These are phyloP conservation scores for Vidua chalybeata DNA, from an alignment of 2,113 vertebrate species.

Conservation along the genomic window DNA sequence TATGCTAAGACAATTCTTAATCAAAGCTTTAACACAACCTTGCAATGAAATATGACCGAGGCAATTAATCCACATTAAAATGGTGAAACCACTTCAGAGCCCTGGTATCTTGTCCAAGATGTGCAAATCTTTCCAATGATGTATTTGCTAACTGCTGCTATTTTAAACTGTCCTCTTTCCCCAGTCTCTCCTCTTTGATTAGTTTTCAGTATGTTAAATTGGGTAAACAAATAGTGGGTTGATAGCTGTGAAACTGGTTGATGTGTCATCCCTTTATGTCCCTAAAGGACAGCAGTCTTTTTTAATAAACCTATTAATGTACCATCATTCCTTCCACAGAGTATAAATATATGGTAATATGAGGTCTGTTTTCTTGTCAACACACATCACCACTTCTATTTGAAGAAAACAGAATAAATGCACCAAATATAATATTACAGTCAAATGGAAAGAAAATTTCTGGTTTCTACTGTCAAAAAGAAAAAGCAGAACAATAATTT, in stretches of 20 bases:
- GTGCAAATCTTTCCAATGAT: neutral
- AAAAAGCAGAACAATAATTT: constrained; percentile 64
- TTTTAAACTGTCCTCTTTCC: neutral
- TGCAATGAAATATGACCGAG: neutral
- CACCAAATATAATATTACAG: constrained; percentile 72
- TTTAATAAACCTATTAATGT: constrained; percentile 61
- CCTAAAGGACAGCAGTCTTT: constrained; percentile 22
- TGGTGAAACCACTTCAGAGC: neutral
- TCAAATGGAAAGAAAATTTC: constrained; percentile 70
- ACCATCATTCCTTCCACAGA: constrained; percentile 37
- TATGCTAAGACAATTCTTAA: neutral
- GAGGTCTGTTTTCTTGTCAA: constrained; percentile 75
- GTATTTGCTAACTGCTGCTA: neutral
- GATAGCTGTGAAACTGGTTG: constrained; percentile 7
- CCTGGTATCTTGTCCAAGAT: neutral
- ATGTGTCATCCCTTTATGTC: constrained; percentile 34
- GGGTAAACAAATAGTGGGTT: constrained; percentile 26
- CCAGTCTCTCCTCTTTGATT: constrained; percentile 9
- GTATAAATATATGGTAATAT: constrained; percentile 74
- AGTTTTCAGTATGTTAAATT: constrained; percentile 7
- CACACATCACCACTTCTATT: constrained; percentile 72
- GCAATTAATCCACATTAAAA: neutral
- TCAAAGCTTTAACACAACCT: neutral
- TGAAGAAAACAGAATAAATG: constrained; percentile 71
- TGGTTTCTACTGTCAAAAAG: constrained; percentile 68